phyloP scores from a whole-genome alignment of 2,888 invertebrate genomes.

The Ornithoptera priamus region DNA sequence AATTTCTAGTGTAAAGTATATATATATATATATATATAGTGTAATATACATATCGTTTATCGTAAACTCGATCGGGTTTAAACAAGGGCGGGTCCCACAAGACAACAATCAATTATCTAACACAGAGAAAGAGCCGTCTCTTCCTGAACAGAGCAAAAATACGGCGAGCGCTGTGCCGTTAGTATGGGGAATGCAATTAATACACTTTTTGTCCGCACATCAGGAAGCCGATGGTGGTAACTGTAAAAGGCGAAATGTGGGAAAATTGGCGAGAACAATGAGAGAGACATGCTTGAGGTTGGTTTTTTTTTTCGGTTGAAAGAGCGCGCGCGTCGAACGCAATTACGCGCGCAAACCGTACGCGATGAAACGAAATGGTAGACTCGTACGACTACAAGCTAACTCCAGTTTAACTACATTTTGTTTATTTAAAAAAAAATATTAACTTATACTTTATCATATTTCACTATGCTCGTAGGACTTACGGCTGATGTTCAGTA shows the following conservation, averaged over 20 bases:
- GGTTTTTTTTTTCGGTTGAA: slow-evolving; percentile 63
- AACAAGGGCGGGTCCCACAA: slow-evolving; percentile 31
- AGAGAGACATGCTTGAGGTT: slow-evolving; percentile 57
- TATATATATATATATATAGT: too few species aligned
- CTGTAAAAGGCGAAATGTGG: slow-evolving; percentile 77
- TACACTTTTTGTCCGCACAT: slow-evolving; percentile 67
- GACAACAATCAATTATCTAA: slow-evolving; percentile 47
- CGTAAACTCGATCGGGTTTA: slow-evolving; percentile 2
- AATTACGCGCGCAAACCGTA: slow-evolving; percentile 68
- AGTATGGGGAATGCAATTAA: slow-evolving; percentile 71
- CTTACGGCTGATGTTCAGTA: too few species aligned
- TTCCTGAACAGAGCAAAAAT: slow-evolving; percentile 52
- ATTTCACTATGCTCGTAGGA: too few species aligned
- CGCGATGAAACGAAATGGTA: slow-evolving; percentile 51
- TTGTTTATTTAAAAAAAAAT: too few species aligned
- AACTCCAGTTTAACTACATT: not conserved
- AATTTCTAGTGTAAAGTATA: not conserved
- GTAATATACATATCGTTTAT: not conserved
- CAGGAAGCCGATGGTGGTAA: slow-evolving; percentile 70
- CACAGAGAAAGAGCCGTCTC: slow-evolving; percentile 44
- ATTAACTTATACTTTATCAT: too few species aligned
- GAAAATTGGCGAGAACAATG: slow-evolving; percentile 71
- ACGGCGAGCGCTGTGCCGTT: slow-evolving; percentile 45
- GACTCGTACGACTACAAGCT: slow-evolving; percentile 34
- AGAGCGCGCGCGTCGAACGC: slow-evolving; percentile 72